Percentiles rank a stretch among this genome's conserved stretches.
Conservation (phyloP, 2,113 vertebrate genomes). For the Puntigrus tetrazona region DNA sequence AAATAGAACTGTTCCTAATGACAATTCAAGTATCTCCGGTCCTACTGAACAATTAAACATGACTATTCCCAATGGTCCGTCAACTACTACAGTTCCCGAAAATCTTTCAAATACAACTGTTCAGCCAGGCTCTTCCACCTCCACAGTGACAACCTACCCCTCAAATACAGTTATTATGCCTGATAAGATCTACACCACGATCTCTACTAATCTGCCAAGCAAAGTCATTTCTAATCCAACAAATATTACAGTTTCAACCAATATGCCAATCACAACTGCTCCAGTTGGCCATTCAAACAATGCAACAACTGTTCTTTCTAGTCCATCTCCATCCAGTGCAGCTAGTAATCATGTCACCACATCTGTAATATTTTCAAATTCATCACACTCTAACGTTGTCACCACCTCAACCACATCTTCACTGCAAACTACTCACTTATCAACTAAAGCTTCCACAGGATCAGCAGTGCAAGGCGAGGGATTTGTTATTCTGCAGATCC, state of each 20-base stretch:
- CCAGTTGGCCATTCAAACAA: background rate
- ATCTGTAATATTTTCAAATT: background rate
- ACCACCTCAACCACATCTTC: background rate
- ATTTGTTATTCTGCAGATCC: slow-evolving; percentile 2
- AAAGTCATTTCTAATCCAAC: background rate
- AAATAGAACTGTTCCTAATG: background rate
- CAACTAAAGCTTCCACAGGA: background rate
- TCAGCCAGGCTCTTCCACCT: background rate
- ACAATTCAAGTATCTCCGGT: background rate
- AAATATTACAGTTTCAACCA: too few relatives aligned
- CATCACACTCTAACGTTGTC: background rate
- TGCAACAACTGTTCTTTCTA: background rate
- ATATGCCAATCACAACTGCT: background rate
- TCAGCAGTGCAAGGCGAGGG: background rate
- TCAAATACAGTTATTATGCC: background rate
- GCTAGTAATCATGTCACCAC: background rate
- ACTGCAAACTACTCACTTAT: background rate
- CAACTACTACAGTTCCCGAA: background rate
- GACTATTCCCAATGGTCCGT: background rate
- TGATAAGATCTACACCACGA: background rate
- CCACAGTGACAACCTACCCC: background rate
- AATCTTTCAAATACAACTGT: background rate
- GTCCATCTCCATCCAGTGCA: background rate
- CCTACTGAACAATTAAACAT: background rate
- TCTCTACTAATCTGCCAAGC: background rate